phyloP scores from a whole-genome alignment of 2,888 invertebrate species.

The Netelia virgata region DNA sequence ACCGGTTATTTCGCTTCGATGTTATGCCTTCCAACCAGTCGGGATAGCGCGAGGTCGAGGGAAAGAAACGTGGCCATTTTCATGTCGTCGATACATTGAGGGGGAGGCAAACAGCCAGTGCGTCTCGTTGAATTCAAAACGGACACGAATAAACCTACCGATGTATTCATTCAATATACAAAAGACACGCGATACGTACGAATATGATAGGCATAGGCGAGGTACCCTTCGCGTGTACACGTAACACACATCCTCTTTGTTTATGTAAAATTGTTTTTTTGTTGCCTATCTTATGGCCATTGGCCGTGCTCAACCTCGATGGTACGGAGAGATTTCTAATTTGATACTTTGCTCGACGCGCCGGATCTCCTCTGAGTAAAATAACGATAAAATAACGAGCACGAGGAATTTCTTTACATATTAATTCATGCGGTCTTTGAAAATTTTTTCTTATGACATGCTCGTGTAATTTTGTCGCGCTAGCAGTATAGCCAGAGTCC shows the following conservation, averaged over 20 bases:
- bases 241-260: neutral
- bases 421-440: too few relatives aligned
- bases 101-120: neutral
- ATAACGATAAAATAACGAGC: too few relatives aligned
- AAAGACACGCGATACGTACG: neutral
- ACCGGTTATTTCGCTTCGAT: conserved; percentile 31
- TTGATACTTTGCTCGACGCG: neutral
- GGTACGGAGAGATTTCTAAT: neutral
- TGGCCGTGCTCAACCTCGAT: neutral
- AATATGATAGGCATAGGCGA: neutral
- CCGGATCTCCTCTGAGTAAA: too few relatives aligned
- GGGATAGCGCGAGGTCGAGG: neutral
- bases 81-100: conserved; percentile 34
- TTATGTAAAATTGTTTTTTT: neutral
- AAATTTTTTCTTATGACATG: too few relatives aligned
- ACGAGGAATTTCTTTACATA: too few relatives aligned
- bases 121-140: neutral
- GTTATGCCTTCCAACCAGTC: neutral
- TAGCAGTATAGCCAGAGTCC: too few relatives aligned
- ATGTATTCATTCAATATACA: conserved; percentile 7
- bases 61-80: conserved; percentile 8
- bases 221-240: neutral
- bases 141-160: neutral
- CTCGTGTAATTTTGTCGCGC: too few relatives aligned
- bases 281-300: neutral